A percentile compares a stretch with the other conserved stretches of the same genome.
These are phyloP conservation scores for Pachypanchax playfairii DNA, from an alignment of 2,113 vertebrate genomes.

Conservation along the genomic window DNA sequence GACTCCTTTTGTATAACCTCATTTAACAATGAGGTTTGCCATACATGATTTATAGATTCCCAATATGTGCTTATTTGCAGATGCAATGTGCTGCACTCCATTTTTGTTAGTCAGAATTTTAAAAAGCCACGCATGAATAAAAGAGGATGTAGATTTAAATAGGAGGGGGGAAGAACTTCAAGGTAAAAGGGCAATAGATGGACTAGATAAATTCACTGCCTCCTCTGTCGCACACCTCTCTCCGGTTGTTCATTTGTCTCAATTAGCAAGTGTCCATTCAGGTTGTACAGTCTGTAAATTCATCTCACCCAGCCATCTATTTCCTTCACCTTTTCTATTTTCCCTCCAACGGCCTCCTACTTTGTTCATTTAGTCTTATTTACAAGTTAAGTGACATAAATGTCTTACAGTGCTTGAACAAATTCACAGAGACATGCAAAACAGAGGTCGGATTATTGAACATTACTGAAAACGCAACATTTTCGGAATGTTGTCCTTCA, in stretches of 20 bases:
- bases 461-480: background rate
- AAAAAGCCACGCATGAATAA: constrained; percentile 28
- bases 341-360: constrained; percentile 3
- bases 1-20: constrained; percentile 63
- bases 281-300: constrained; percentile 47
- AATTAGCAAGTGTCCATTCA: constrained; percentile 62
- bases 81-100: constrained; percentile 26
- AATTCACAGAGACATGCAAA: constrained; percentile 1
- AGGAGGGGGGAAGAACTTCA: background rate
- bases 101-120: constrained; percentile 40
- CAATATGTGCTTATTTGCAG: constrained; percentile 52
- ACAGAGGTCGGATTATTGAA: background rate
- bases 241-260: constrained; percentile 68
- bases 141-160: constrained; percentile 44
- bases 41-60: constrained; percentile 71
- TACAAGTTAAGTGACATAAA: constrained; percentile 19
- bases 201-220: constrained; percentile 57
- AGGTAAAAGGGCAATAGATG: constrained; percentile 60
- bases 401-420: background rate
- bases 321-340: constrained; percentile 34
- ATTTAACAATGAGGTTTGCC: constrained; percentile 62
- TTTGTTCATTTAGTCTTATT: constrained; percentile 29
- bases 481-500: background rate
- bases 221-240: constrained; percentile 40
- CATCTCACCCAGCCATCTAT: constrained; percentile 36